These are phyloP conservation scores for Lycaon pictus DNA, from an alignment of 2,113 vertebrate genomes.

Conservation along the genomic window DNA sequence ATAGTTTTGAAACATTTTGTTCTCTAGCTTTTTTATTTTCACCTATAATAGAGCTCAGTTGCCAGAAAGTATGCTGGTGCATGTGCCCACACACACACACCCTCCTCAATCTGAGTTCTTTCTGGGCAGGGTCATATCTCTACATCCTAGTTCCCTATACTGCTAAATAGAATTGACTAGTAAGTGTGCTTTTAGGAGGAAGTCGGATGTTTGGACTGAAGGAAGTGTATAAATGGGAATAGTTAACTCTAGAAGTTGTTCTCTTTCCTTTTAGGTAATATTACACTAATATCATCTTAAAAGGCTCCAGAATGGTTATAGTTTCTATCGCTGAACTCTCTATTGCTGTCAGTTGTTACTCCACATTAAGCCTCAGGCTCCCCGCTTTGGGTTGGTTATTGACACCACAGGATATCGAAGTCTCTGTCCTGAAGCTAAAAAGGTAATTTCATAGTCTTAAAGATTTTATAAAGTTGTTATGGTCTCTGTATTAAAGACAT, in stretches of 20 bases:
- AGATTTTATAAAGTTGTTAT: background rate
- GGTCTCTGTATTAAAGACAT: background rate
- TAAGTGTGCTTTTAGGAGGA: slow-evolving; percentile 36
- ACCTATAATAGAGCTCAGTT: background rate
- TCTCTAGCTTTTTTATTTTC: slow-evolving; percentile 2
- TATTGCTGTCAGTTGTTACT: background rate
- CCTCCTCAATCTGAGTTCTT: background rate
- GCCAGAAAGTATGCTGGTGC: background rate
- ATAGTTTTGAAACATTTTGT: slow-evolving; percentile 32
- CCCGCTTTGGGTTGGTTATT: background rate
- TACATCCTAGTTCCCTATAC: background rate
- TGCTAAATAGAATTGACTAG: background rate
- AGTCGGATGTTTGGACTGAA: background rate
- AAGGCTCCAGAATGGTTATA: background rate
- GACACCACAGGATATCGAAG: background rate
- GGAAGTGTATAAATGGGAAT: slow-evolving; percentile 17
- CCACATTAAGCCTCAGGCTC: background rate
- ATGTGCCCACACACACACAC: background rate
- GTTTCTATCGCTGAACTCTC: background rate
- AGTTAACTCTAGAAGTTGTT: background rate
- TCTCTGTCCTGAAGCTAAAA: slow-evolving; percentile 17
- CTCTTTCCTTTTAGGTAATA: background rate
- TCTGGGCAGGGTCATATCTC: background rate
- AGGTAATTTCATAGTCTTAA: background rate
- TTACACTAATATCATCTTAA: background rate